Evolutionary conservation across 2,113 vertebrate genomes (phyloP).

Genomic region (Bubo bubo): DNA sequence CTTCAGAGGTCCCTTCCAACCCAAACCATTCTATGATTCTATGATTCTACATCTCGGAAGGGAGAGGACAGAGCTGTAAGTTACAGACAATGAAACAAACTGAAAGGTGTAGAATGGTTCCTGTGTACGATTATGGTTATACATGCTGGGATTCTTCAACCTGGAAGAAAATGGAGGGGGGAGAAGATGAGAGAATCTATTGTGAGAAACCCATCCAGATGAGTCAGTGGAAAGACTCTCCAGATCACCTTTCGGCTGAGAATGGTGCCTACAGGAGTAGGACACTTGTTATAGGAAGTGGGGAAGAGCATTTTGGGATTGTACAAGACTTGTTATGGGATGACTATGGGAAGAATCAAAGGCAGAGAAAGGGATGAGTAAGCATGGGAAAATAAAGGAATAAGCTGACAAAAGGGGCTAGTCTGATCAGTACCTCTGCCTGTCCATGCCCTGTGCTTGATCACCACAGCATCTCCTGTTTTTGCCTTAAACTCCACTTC

Average conservation of each 20-base stretch:
- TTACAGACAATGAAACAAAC: background rate
- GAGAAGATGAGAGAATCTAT: background rate
- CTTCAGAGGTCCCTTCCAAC: background rate
- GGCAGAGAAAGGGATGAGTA: background rate
- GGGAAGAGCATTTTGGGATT: background rate
- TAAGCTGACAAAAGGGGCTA: background rate
- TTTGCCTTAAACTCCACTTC: background rate
- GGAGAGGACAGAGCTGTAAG: background rate
- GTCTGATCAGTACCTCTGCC: background rate
- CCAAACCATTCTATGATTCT: background rate
- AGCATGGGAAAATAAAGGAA: background rate
- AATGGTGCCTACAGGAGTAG: background rate
- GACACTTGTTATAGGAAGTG: background rate
- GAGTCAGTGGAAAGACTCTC: background rate
- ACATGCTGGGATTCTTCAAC: background rate
- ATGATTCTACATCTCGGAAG: background rate
- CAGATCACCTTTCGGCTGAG: background rate
- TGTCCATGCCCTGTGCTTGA: background rate
- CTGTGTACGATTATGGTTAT: background rate
- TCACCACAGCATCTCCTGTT: background rate
- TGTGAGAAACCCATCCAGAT: background rate
- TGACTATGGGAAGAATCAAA: background rate
- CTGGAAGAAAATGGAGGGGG: background rate
- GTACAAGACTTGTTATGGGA: background rate
- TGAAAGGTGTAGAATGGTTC: background rate